Evolutionary conservation across 1,140 invertebrate genomes (phyloP).

Genomic region (Drosophila chauvacae): DNA sequence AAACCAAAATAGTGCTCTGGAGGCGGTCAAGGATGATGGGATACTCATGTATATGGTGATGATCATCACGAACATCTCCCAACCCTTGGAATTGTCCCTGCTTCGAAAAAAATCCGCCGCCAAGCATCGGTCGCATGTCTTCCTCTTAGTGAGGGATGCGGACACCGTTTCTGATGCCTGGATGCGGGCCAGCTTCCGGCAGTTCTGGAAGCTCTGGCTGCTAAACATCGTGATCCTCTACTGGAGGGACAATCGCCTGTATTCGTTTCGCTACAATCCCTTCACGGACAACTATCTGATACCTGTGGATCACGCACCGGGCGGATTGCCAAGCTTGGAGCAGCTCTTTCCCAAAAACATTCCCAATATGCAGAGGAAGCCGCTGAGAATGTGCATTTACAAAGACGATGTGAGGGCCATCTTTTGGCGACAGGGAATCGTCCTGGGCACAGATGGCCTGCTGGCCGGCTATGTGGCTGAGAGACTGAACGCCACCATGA

Average conservation of each 20-base stretch:
- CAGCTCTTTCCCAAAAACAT: conserved; percentile 66
- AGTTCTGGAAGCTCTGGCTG: conserved; percentile 77
- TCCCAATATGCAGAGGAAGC: conserved; percentile 74
- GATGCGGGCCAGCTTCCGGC: conserved; percentile 71
- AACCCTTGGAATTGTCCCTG: conserved; percentile 64
- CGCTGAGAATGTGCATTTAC: conserved; percentile 74
- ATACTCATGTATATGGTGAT: conserved; percentile 78
- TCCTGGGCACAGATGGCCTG: conserved; percentile 69
- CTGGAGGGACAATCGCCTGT: conserved; percentile 44
- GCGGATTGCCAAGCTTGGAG: conserved; percentile 37
- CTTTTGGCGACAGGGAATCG: conserved; percentile 41
- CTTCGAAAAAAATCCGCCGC: conserved; percentile 71
- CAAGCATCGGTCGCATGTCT: conserved; percentile 72
- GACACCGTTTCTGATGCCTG: conserved; percentile 49
- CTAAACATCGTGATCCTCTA: conserved; percentile 76
- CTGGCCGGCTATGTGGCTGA: conserved; percentile 63
- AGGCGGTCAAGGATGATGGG: conserved; percentile 73
- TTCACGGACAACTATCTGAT: conserved; percentile 67
- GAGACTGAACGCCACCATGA: conserved; percentile 73
- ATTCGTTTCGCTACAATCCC: conserved; percentile 75
- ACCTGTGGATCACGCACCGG: conserved; percentile 10
- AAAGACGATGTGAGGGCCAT: conserved; percentile 70
- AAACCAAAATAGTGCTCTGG: conserved; percentile 48
- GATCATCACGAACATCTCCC: conserved; percentile 67
- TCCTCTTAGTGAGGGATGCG: conserved; percentile 63